Conservation (phyloP, 2,113 vertebrate species). For the Brachyhypopomus occidentalis region DNA sequence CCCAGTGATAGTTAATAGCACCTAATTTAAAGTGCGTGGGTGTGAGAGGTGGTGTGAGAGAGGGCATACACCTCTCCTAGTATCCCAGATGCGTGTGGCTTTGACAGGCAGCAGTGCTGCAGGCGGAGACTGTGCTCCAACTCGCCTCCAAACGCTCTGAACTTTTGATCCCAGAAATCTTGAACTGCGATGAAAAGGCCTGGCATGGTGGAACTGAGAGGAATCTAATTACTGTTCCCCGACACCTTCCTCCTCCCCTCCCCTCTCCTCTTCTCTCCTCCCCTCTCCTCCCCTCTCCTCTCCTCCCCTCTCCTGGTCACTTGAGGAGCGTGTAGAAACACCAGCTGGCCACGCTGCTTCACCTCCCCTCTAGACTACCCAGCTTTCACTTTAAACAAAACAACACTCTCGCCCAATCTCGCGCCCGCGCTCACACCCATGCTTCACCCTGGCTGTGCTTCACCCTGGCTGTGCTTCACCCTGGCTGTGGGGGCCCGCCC, state of each 20-base stretch:
- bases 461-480: constrained; percentile 45
- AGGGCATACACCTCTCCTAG: not conserved
- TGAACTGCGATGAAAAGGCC: constrained; percentile 47
- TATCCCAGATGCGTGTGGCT: not conserved
- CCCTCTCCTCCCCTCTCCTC: too few species aligned
- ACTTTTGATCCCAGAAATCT: constrained; percentile 58
- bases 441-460: constrained; percentile 51
- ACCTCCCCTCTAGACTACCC: constrained; percentile 45
- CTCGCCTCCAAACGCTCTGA: constrained; percentile 48
- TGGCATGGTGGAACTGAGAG: constrained; percentile 21
- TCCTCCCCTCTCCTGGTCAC: not conserved
- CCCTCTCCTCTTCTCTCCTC: constrained; percentile 11
- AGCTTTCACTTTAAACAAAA: constrained; percentile 35
- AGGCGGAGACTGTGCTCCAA: constrained; percentile 44
- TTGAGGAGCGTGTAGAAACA: not conserved
- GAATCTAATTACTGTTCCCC: constrained; percentile 3
- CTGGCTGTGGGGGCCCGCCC: not conserved
- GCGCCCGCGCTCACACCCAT: constrained; percentile 39
- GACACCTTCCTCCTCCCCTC: not conserved
- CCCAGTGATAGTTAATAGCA: constrained; percentile 18
- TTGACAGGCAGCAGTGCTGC: constrained; percentile 30
- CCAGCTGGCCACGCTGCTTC: constrained; percentile 13
- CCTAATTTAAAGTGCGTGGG: constrained; percentile 13
- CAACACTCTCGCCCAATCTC: constrained; percentile 53
- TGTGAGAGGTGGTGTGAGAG: constrained; percentile 10